Conservation (phyloP, 35 echinoderm and acorn worm genomes). For the Amphiura filiformis region DNA sequence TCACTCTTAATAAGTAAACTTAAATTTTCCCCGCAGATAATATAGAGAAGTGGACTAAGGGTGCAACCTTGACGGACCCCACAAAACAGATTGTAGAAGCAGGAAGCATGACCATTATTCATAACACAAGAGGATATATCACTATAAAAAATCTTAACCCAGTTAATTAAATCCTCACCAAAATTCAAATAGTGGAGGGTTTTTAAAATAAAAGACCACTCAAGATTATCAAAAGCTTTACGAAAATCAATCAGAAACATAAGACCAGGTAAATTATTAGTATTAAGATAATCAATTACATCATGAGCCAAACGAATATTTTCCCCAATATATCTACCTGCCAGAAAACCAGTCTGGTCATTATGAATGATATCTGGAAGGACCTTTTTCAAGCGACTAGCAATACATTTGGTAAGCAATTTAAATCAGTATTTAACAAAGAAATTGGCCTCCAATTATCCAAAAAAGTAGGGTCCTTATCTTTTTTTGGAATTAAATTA, state of each 20-base stretch:
- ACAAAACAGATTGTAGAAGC: not conserved
- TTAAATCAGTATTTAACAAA: constrained; percentile 36
- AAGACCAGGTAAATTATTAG: not conserved
- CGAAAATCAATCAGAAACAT: constrained; percentile 27
- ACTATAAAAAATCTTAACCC: not conserved
- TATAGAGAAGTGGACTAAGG: constrained; percentile 19
- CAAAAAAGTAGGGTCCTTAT: constrained; percentile 19
- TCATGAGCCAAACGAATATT: constrained; percentile 44
- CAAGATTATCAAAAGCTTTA: constrained; percentile 43
- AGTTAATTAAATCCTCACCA: constrained; percentile 22
- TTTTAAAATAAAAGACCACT: constrained; percentile 37
- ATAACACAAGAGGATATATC: constrained; percentile 33
- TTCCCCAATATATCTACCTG: constrained; percentile 25
- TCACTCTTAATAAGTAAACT: not conserved
- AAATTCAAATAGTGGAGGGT: constrained; percentile 23
- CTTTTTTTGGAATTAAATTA: constrained; percentile 35
- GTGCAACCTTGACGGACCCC: constrained; percentile 29
- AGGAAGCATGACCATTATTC: constrained; percentile 13
- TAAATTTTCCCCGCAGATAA: constrained; percentile 15
- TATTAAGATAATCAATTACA: constrained; percentile 5
- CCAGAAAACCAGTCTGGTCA: constrained; percentile 51
- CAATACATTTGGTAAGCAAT: constrained; percentile 22
- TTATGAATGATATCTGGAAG: constrained; percentile 17
- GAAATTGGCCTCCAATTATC: constrained; percentile 51
- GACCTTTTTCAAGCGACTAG: constrained; percentile 10